Evolutionary conservation across 2,888 invertebrate species (phyloP).

Genomic region (Yponomeuta sedellus): DNA sequence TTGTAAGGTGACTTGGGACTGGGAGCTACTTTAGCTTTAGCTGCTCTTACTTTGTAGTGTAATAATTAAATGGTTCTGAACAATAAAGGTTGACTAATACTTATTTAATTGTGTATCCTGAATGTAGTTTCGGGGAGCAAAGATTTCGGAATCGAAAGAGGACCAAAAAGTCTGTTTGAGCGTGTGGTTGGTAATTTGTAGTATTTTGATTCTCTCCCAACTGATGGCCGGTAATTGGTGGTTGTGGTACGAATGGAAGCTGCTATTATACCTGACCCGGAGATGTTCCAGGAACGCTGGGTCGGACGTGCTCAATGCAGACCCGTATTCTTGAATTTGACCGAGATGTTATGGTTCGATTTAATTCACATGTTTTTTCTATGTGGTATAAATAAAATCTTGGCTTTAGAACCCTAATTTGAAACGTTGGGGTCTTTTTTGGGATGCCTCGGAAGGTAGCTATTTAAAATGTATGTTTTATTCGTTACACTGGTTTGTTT

Average conservation of each 20-base stretch:
- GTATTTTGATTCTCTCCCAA: conserved; percentile 49
- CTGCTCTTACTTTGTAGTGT: too few species aligned
- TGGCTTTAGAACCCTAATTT: not conserved
- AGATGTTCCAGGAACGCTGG: conserved; percentile 19
- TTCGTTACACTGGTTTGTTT: not conserved
- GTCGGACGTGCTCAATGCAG: conserved; percentile 14
- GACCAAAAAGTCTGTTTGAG: conserved; percentile 28
- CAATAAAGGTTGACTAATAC: conserved; percentile 54
- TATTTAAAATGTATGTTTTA: not conserved
- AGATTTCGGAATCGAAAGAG: conserved; percentile 31
- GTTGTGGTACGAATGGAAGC: conserved; percentile 33
- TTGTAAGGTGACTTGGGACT: not conserved
- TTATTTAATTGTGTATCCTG: conserved; percentile 62
- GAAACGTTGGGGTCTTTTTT: not conserved
- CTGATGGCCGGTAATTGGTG: conserved; percentile 62
- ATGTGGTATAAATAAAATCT: not conserved
- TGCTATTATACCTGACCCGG: conserved; percentile 52
- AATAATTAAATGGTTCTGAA: conserved; percentile 43
- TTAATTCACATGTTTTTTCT: not conserved
- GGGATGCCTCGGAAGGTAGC: not conserved
- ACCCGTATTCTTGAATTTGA: not conserved
- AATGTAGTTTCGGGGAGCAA: conserved; percentile 6
- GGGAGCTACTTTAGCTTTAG: not conserved
- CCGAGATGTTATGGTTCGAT: not conserved
- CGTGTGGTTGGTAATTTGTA: conserved; percentile 47